phyloP scores from a whole-genome alignment of 2,797 vertebrate genomes.

The Telmatherina bonti region DNA sequence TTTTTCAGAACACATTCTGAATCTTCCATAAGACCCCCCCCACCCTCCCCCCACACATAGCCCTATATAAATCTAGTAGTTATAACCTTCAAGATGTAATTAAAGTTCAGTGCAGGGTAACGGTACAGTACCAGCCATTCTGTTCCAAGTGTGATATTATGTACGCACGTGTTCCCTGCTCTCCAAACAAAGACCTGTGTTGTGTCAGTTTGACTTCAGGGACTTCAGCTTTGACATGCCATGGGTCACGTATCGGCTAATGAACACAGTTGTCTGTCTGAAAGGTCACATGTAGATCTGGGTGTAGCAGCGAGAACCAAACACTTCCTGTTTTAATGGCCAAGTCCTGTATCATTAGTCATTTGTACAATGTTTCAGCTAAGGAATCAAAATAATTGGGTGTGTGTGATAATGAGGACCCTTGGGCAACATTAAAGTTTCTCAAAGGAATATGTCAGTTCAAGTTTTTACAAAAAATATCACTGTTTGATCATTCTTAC shows the following conservation, averaged over 20 bases:
- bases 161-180: conserved; percentile 1
- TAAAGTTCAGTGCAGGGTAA: not conserved
- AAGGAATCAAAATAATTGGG: conserved; percentile 27
- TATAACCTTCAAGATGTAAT: not conserved
- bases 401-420: conserved; percentile 33
- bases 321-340: conserved; percentile 60
- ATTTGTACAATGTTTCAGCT: conserved; percentile 27
- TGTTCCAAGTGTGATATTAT: conserved; percentile 1
- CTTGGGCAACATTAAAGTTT: conserved; percentile 10
- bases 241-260: conserved; percentile 56
- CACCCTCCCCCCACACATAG: too few species aligned
- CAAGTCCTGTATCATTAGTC: conserved; percentile 26
- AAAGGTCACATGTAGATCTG: conserved; percentile 61
- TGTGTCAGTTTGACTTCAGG: conserved; percentile 50
- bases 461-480: not conserved
- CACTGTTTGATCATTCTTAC: not conserved
- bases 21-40: too few species aligned
- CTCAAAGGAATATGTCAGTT: not conserved
- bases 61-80: too few species aligned
- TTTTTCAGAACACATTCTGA: too few species aligned
- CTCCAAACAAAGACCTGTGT: conserved; percentile 39
- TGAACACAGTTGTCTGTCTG: conserved; percentile 40
- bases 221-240: conserved; percentile 40
- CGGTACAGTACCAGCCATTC: not conserved
- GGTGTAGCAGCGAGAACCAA: conserved; percentile 36